A percentile compares a stretch with the other conserved stretches of the same genome.
Conservation (phyloP, 2,113 vertebrate species). For the Colossoma macropomum region DNA sequence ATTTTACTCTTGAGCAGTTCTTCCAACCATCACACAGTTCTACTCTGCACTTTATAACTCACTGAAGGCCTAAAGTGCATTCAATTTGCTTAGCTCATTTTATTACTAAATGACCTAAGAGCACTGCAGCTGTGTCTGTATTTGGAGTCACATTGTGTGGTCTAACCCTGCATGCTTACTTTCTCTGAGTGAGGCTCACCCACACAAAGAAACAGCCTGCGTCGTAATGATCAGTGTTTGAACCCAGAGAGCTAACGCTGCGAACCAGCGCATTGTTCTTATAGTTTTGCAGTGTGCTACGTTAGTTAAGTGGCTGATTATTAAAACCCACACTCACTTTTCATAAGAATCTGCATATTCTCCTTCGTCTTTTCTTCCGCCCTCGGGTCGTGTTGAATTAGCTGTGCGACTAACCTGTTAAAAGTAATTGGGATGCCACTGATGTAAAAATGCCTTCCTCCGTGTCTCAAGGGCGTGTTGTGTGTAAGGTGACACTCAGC, state of each 20-base stretch:
- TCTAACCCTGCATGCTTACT: slow-evolving; percentile 32
- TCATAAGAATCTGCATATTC: slow-evolving; percentile 48
- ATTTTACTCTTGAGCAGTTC: slow-evolving; percentile 32
- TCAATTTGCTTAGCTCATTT: slow-evolving; percentile 68
- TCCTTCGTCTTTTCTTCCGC: slow-evolving; percentile 25
- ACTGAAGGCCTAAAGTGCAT: slow-evolving; percentile 65
- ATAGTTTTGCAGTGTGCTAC: slow-evolving; percentile 24
- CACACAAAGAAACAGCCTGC: neutral
- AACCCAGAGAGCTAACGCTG: slow-evolving; percentile 1
- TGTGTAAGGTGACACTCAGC: slow-evolving; percentile 44
- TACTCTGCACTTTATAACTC: slow-evolving; percentile 62
- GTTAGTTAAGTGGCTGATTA: slow-evolving; percentile 43
- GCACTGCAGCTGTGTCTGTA: slow-evolving; percentile 60
- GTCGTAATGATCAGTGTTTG: slow-evolving; percentile 35
- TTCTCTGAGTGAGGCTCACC: neutral
- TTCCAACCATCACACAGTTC: slow-evolving; percentile 27
- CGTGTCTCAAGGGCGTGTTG: slow-evolving; percentile 52
- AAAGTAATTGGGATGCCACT: slow-evolving; percentile 67
- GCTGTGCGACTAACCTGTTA: slow-evolving; percentile 58
- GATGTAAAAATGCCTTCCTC: slow-evolving; percentile 59
- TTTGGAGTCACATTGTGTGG: slow-evolving; percentile 33
- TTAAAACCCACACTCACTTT: slow-evolving; percentile 47
- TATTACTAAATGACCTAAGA: slow-evolving; percentile 66
- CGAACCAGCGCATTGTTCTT: slow-evolving; percentile 26
- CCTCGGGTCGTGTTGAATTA: slow-evolving; percentile 45